These are phyloP conservation scores for Ganaspis sp. DNA, from an alignment of 1,140 invertebrate species.

Conservation along the genomic window DNA sequence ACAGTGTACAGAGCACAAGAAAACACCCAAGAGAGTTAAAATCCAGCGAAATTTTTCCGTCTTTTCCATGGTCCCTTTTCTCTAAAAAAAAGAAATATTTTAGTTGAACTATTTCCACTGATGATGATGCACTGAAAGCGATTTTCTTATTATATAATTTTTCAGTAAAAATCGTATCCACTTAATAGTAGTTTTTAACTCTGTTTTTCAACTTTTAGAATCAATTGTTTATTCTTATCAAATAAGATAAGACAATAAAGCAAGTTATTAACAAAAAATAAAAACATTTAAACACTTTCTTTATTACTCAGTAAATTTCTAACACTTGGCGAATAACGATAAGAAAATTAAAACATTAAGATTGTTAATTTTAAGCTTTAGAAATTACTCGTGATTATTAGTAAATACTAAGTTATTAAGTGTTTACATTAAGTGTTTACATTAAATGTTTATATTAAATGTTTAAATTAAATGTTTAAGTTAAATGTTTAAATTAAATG, in stretches of 20 bases:
- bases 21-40: neutral
- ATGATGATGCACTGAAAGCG: too few relatives aligned
- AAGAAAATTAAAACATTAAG: neutral
- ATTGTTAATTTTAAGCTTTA: neutral
- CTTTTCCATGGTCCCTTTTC: neutral
- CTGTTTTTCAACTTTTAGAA: neutral
- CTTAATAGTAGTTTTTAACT: too few relatives aligned
- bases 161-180: too few relatives aligned
- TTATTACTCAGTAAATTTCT: neutral
- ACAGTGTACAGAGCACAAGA: neutral
- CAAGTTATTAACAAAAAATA: too few relatives aligned
- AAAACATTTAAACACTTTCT: too few relatives aligned
- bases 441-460: too few relatives aligned
- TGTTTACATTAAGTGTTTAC: too few relatives aligned
- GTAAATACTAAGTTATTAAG: too few relatives aligned
- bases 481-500: too few relatives aligned
- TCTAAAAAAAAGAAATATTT: neutral
- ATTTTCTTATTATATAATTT: too few relatives aligned
- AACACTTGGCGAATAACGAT: neutral
- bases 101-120: neutral
- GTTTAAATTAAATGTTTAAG: too few relatives aligned
- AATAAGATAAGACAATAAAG: neutral
- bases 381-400: too few relatives aligned
- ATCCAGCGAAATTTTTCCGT: neutral
- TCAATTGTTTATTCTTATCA: neutral